Conservation (phyloP, 2,888 invertebrate species). For the Conops quadrifasciatus region DNA sequence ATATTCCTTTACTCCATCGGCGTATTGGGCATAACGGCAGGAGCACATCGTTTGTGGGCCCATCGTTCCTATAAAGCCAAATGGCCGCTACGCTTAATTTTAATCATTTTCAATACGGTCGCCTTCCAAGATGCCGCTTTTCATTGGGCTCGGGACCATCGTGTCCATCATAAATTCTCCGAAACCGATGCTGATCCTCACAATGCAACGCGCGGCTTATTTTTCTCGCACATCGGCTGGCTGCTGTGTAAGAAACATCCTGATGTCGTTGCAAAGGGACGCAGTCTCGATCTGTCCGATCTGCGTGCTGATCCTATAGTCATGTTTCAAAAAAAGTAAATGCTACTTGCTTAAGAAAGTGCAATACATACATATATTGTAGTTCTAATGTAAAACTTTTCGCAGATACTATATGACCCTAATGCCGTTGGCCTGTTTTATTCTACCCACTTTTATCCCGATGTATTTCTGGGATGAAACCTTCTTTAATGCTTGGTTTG, state of each 20-base stretch:
- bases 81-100: slow-evolving; percentile 82
- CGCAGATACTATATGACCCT: slow-evolving; percentile 75
- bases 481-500: slow-evolving; percentile 72
- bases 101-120: slow-evolving; percentile 84
- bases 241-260: slow-evolving; percentile 89
- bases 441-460: slow-evolving; percentile 79
- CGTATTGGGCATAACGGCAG: slow-evolving; percentile 94
- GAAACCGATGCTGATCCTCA: slow-evolving; percentile 95
- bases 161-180: slow-evolving; percentile 90
- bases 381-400: slow-evolving; percentile 47
- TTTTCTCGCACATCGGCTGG: slow-evolving; percentile 97
- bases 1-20: slow-evolving; percentile 77
- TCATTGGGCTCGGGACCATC: slow-evolving; percentile 82
- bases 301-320: slow-evolving; percentile 82
- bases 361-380: no score
- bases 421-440: slow-evolving; percentile 78
- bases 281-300: slow-evolving; percentile 85
- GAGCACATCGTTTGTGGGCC: slow-evolving; percentile 94
- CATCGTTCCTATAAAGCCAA: slow-evolving; percentile 95
- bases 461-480: slow-evolving; percentile 81
- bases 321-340: slow-evolving; percentile 85
- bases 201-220: slow-evolving; percentile 92
- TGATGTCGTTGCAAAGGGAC: slow-evolving; percentile 85
- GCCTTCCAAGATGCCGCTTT: slow-evolving; percentile 87
- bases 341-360: slow-evolving; percentile 42